These are phyloP conservation scores for Meandrina meandrites DNA, from an alignment of 92 coral and sea anemone genomes.

Conservation along the genomic window DNA sequence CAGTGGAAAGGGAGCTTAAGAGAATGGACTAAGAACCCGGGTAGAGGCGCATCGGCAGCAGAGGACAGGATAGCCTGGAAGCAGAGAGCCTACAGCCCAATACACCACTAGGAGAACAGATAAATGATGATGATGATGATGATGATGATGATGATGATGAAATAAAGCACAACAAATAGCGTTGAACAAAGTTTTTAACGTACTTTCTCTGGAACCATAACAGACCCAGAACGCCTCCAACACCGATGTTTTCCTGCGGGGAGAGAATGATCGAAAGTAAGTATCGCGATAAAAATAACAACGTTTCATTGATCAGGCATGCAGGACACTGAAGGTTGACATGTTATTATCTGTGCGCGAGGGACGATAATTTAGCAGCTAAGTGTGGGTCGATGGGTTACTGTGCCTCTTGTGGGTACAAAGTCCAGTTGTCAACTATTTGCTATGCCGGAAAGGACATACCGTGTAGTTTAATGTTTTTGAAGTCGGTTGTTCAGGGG, in stretches of 20 bases:
- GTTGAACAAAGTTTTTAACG: neutral
- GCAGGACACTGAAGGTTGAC: neutral
- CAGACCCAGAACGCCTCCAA: conserved; percentile 95
- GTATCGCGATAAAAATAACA: neutral
- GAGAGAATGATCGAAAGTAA: neutral
- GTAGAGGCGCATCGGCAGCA: no score
- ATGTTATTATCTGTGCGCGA: neutral
- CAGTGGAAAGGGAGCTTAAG: no score
- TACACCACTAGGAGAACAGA: no score
- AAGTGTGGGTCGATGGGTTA: neutral
- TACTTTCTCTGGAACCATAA: conserved; percentile 99
- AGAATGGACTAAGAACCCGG: no score
- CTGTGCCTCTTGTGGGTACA: neutral
- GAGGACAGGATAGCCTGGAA: no score
- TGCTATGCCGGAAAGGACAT: no score
- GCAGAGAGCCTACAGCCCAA: no score
- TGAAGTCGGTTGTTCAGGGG: no score
- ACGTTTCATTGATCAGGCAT: no score
- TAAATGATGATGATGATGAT: no score
- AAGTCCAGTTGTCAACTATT: neutral
- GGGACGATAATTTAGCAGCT: neutral
- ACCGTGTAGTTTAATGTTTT: no score
- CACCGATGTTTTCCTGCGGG: conserved; percentile 84
- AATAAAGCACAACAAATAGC: neutral
- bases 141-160: no score